Evolutionary conservation across 1,140 invertebrate species (phyloP).

Genomic region (Planococcus citri): DNA sequence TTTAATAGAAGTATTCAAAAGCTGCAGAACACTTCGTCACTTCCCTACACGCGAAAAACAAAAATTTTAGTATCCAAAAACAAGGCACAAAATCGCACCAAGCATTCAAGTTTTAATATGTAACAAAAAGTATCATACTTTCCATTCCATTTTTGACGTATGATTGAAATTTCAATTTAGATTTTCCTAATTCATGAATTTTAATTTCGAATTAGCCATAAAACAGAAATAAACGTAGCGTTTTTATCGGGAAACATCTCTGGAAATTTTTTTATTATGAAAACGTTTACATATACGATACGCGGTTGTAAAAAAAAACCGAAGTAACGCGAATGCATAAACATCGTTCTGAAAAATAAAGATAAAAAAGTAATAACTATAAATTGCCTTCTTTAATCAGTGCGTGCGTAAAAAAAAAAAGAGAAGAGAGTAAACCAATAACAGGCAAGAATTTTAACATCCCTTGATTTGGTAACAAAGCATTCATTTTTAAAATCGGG

Average conservation of each 20-base stretch:
- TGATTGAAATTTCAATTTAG: background rate
- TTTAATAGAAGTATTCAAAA: no score
- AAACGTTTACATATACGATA: background rate
- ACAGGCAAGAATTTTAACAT: conserved; percentile 10
- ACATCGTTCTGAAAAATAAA: conserved; percentile 17
- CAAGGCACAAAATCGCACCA: no score
- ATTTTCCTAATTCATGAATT: background rate
- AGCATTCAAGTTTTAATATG: no score
- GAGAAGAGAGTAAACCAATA: background rate
- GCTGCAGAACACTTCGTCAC: no score
- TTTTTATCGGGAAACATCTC: background rate
- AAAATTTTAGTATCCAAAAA: no score
- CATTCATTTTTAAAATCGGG: conserved; percentile 10
- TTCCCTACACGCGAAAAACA: no score
- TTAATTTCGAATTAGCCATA: background rate
- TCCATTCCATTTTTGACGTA: no score
- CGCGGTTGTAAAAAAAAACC: background rate
- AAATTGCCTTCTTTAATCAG: conserved; percentile 19
- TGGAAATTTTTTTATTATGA: background rate
- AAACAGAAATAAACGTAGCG: background rate
- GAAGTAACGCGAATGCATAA: background rate
- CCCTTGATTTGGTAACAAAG: conserved; percentile 14
- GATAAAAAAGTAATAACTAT: conserved; percentile 21
- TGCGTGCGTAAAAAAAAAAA: background rate
- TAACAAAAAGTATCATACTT: no score